Conservation (phyloP, 1,140 invertebrate species). For the Geopemphigus sp. region DNA sequence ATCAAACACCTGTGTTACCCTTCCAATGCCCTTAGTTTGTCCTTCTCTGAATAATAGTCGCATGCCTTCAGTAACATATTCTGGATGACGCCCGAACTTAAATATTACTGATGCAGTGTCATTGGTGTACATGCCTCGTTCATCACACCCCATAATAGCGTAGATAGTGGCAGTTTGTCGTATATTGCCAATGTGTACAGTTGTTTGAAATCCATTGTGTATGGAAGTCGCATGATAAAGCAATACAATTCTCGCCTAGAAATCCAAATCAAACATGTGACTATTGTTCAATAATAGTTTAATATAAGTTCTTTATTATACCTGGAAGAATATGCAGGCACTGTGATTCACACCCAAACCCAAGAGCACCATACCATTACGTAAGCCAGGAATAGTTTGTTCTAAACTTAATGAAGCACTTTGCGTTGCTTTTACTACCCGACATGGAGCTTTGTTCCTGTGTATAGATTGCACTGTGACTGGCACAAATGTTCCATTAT, state of each 20-base stretch:
- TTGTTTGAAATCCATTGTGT: conserved; percentile 86
- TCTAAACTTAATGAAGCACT: conserved; percentile 84
- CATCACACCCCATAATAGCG: conserved; percentile 62
- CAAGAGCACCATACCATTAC: conserved; percentile 82
- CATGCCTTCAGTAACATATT: conserved; percentile 86
- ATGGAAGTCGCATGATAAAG: conserved; percentile 82
- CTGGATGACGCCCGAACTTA: conserved; percentile 83
- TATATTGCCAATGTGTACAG: conserved; percentile 91
- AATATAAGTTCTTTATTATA: conserved; percentile 53
- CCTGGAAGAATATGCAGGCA: conserved; percentile 76
- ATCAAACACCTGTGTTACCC: conserved; percentile 82
- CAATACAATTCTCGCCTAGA: conserved; percentile 78
- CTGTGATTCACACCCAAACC: conserved; percentile 60
- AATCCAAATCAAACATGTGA: conserved; percentile 53
- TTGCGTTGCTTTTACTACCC: conserved; percentile 83
- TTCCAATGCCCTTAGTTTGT: conserved; percentile 83
- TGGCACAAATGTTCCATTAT: conserved; percentile 76
- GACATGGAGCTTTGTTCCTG: conserved; percentile 84
- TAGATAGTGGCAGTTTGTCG: conserved; percentile 88
- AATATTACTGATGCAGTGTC: conserved; percentile 84
- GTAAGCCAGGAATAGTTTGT: conserved; percentile 62
- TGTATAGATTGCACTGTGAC: conserved; percentile 82
- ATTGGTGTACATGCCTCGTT: conserved; percentile 69
- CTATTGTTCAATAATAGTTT: not conserved
- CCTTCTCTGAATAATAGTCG: conserved; percentile 86